A percentile compares a stretch with the other conserved stretches of the same genome.
Evolutionary conservation across 2,888 invertebrate genomes (phyloP).

Genomic region (Ormyrus rosae): DNA sequence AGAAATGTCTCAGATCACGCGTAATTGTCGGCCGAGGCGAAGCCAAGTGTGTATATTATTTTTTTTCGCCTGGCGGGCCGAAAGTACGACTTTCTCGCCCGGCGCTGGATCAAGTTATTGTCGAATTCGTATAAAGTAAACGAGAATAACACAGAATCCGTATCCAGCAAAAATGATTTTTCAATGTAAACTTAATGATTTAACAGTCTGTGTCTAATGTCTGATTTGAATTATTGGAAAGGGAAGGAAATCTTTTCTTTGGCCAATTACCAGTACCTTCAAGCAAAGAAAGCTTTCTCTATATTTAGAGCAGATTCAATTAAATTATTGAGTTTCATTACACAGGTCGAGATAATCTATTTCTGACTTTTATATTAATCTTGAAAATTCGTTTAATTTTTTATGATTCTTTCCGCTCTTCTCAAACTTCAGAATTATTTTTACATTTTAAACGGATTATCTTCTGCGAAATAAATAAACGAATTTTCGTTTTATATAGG

Average conservation of each 20-base stretch:
- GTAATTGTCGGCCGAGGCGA: no score
- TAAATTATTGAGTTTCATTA: constrained; percentile 37
- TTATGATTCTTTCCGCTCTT: not conserved
- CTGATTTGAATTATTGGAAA: not conserved
- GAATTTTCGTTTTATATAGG: not conserved
- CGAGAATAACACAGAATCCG: no score
- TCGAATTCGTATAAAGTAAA: no score
- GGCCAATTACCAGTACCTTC: not conserved
- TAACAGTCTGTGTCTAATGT: not conserved
- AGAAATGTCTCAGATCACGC: no score
- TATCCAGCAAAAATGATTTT: no score
- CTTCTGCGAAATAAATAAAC: not conserved
- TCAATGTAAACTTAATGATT: no score
- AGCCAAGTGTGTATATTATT: no score
- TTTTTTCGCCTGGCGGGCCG: no score
- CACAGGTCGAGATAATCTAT: constrained; percentile 35
- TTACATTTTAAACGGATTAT: not conserved
- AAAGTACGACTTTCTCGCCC: no score
- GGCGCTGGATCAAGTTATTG: no score
- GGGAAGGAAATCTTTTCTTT: not conserved
- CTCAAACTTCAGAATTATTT: not conserved
- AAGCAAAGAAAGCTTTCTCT: constrained; percentile 26
- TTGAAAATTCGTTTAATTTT: not conserved
- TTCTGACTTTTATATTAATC: constrained; percentile 28
- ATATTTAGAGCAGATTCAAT: constrained; percentile 57